These are phyloP conservation scores for Avahi laniger DNA, from an alignment of 2,797 vertebrate species.

Conservation along the genomic window DNA sequence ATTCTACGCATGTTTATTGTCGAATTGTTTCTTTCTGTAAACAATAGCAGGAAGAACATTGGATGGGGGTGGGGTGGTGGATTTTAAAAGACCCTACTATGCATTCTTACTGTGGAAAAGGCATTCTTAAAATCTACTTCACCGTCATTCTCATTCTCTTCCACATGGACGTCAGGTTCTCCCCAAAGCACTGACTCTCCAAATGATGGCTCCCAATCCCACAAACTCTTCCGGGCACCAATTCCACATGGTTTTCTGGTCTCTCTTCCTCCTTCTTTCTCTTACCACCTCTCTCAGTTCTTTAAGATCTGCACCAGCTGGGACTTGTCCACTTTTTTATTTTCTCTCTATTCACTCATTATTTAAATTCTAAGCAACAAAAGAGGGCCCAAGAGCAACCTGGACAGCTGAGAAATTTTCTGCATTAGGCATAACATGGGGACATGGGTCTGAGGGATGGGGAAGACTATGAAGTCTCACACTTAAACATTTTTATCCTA, in stretches of 20 bases:
- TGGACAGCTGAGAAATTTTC: neutral
- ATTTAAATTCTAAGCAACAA: neutral
- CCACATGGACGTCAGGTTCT: neutral
- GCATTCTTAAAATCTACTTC: neutral
- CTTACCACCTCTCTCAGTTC: neutral
- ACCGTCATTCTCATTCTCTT: neutral
- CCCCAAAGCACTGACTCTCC: neutral
- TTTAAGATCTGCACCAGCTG: neutral
- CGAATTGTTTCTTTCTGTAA: conserved; percentile 3
- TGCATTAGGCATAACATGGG: neutral
- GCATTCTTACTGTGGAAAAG: neutral
- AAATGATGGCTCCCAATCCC: too few species aligned
- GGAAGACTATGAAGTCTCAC: neutral
- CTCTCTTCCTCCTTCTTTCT: neutral
- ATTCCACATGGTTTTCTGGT: neutral
- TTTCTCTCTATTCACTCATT: neutral
- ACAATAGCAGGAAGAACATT: conserved; percentile 48
- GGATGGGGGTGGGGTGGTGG: neutral
- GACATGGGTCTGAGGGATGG: neutral
- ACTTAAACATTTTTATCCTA: neutral
- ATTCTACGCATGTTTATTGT: conserved; percentile 27
- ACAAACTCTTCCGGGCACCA: neutral
- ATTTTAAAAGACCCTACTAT: conserved; percentile 27
- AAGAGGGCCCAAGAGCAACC: neutral
- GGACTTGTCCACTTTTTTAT: neutral